Base-by-base conservation (phyloP, 1,140 invertebrate genomes). In the Drosophila lini region DNA sequence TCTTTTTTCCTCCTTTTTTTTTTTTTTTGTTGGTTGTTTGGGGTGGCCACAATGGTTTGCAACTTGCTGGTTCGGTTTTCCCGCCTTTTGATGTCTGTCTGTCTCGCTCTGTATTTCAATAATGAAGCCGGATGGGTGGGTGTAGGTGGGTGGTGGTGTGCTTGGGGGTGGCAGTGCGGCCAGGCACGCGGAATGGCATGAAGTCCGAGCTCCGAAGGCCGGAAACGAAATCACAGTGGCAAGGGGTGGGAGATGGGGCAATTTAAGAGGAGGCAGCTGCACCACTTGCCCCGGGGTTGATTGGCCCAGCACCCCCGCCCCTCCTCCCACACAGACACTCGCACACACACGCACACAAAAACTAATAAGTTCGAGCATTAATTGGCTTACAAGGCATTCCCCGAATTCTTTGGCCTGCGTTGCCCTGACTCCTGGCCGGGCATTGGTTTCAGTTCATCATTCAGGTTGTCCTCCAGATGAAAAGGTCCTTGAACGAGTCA, bases 341-440 rank as follows among this genome's bases (percentile, higher is more conserved):
- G 16, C 25, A 50, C 47, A 10, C 9, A 44, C 25, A 13, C 50
- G 13, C 31, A 45, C 74, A 64, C 58, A 79, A 83, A 86, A 86
- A 86, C 83, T 86, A 86, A 86, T 86, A 86, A 88, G 83, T 86
- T 86, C 80, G 69, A 74, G 80, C 80, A 86, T 88, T 86, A 86
- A 86, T 86, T 86, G 83, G 83, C 83, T 86, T 83, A 83, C 65
- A 75, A 88, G 80, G 68, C 70, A 86, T 86, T 83, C 84, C 44
- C 19, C 42, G 73, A 68, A 88, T 83, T 78, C 42, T 67, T 70
- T 31, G 50, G 36, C 47, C 60, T 25, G 32, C 61, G 32, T 48
- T 44, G 42, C 63, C 63, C 47, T 41, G 73, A 74, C 73, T 65
- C 60, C 61, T 38, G 73, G 8, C 15, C 45, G 22, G 1, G 8